Percentiles rank a stretch among this genome's conserved stretches.
These are phyloP conservation scores for Menidia beryllina DNA, from an alignment of 2,113 vertebrate genomes.

Conservation along the genomic window DNA sequence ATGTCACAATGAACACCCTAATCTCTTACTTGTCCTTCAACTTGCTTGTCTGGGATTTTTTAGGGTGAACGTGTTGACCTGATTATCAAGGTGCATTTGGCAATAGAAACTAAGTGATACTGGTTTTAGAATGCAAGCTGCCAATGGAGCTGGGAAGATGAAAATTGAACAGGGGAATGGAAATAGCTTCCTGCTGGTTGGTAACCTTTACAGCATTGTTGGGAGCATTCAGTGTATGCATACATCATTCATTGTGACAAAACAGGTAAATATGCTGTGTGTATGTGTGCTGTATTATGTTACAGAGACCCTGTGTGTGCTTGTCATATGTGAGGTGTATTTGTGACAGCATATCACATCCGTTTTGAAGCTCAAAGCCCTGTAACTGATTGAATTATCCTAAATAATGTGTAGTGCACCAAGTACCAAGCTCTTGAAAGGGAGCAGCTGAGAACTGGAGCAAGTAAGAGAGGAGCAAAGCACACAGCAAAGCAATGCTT, in stretches of 20 bases:
- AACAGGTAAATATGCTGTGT: conserved; percentile 19
- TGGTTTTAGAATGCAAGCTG: conserved; percentile 71
- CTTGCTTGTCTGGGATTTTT: conserved; percentile 15
- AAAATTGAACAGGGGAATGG: conserved; percentile 82
- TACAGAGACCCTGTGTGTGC: conserved; percentile 32
- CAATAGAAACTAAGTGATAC: conserved; percentile 48
- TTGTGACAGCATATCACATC: conserved; percentile 60
- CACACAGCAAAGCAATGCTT: conserved; percentile 14
- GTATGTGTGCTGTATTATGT: conserved; percentile 45
- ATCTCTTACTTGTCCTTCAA: conserved; percentile 9
- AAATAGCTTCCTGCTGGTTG: conserved; percentile 69
- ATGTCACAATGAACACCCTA: conserved; percentile 16
- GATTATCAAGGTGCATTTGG: conserved; percentile 57
- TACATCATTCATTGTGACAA: conserved; percentile 68
- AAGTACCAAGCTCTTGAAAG: conserved; percentile 51
- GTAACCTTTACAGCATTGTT: conserved; percentile 66
- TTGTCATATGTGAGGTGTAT: conserved; percentile 46
- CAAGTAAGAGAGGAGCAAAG: conserved; percentile 32
- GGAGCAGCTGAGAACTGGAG: conserved; percentile 55
- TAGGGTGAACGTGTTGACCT: conserved; percentile 58
- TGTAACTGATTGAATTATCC: conserved; percentile 78
- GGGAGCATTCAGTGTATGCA: conserved; percentile 59
- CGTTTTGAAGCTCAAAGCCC: conserved; percentile 51
- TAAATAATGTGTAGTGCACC: conserved; percentile 63
- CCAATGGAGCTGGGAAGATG: conserved; percentile 80